A percentile compares a stretch with the other conserved stretches of the same genome.
phyloP scores from a whole-genome alignment of 2,888 invertebrate species.

The Plebejus anna region DNA sequence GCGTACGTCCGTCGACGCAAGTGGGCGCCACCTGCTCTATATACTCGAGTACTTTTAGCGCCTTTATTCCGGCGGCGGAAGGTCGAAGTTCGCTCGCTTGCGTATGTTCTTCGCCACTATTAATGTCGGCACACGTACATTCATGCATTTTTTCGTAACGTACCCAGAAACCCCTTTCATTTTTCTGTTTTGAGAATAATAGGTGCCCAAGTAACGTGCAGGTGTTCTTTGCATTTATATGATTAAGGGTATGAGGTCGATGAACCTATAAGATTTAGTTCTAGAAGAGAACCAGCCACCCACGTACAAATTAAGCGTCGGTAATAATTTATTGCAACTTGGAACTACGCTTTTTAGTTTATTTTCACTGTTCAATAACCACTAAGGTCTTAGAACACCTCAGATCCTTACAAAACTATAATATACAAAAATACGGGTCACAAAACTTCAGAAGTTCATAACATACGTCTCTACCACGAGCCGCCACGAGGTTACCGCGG shows the following conservation, averaged over 20 bases:
- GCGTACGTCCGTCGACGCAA: slow-evolving; percentile 43
- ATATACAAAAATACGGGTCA: too few species aligned
- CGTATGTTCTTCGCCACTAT: slow-evolving; percentile 28
- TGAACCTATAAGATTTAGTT: slow-evolving; percentile 34
- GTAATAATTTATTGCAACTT: background rate
- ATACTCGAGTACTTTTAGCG: slow-evolving; percentile 31
- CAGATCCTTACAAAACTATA: background rate
- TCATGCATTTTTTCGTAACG: slow-evolving; percentile 41
- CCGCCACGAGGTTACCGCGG: too few species aligned
- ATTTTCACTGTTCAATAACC: background rate
- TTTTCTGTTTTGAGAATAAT: slow-evolving; percentile 42
- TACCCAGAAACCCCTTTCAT: slow-evolving; percentile 38
- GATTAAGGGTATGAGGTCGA: slow-evolving; percentile 39
- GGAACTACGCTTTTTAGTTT: background rate
- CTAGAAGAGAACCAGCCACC: slow-evolving; percentile 17
- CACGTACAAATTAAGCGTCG: background rate
- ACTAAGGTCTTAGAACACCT: background rate
- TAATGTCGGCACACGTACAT: slow-evolving; percentile 37
- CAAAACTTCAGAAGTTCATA: too few species aligned
- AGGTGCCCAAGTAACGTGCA: slow-evolving; percentile 38
- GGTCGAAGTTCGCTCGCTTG: slow-evolving; percentile 32
- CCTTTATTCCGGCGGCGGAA: slow-evolving; percentile 33
- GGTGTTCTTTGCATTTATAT: slow-evolving; percentile 40
- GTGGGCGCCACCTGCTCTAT: slow-evolving; percentile 40
- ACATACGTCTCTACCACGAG: too few species aligned